A percentile compares a stretch with the other conserved stretches of the same genome.
These are phyloP conservation scores for Ceramica pisi DNA, from an alignment of 2,888 invertebrate species.

Conservation along the genomic window DNA sequence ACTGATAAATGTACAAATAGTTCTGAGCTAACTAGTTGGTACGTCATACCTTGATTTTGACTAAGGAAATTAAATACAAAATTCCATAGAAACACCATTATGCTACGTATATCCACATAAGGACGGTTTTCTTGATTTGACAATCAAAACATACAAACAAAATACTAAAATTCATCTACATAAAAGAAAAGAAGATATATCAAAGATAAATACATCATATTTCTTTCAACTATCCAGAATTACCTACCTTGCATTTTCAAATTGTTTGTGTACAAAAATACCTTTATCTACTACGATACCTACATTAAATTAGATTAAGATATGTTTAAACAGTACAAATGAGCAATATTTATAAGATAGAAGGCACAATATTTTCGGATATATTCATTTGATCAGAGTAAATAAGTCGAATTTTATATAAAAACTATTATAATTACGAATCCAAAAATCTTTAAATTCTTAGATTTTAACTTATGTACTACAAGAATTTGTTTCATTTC, in stretches of 20 bases:
- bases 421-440: slow-evolving; percentile 61
- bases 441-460: slow-evolving; percentile 65
- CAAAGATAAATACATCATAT: slow-evolving; percentile 69
- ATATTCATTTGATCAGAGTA: slow-evolving; percentile 73
- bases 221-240: slow-evolving; percentile 64
- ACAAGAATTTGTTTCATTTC: slow-evolving; percentile 76
- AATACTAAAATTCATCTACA: slow-evolving; percentile 62
- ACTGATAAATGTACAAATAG: slow-evolving; percentile 81
- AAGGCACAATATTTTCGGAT: slow-evolving; percentile 74
- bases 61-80: slow-evolving; percentile 74
- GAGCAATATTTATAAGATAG: slow-evolving; percentile 79
- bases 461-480: slow-evolving; percentile 74
- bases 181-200: slow-evolving; percentile 72
- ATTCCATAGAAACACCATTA: slow-evolving; percentile 67
- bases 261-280: slow-evolving; percentile 68
- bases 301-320: slow-evolving; percentile 70
- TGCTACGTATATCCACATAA: slow-evolving; percentile 63
- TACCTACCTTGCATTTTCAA: slow-evolving; percentile 62
- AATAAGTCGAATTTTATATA: slow-evolving; percentile 71
- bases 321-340: slow-evolving; percentile 76
- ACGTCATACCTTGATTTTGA: slow-evolving; percentile 75
- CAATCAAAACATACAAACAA: slow-evolving; percentile 66
- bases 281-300: slow-evolving; percentile 66
- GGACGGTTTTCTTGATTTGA: slow-evolving; percentile 77
- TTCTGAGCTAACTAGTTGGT: slow-evolving; percentile 72